Evolutionary conservation across 2,888 invertebrate species (phyloP).

Genomic region (Lamproptera curius): DNA sequence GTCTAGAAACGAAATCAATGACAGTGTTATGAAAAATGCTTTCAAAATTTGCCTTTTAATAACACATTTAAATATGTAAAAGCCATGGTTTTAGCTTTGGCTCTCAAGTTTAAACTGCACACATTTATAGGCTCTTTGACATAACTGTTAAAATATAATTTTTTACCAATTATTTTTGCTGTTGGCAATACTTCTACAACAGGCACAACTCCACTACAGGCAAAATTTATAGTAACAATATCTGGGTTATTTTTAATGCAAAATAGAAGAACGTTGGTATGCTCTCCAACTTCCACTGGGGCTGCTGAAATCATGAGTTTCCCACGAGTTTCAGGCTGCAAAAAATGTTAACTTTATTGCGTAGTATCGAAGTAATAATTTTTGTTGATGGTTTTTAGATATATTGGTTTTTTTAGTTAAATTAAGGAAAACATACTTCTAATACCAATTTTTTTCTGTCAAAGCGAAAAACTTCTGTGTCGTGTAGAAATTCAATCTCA

Average conservation of each 20-base stretch:
- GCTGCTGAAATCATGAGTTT: constrained; percentile 59
- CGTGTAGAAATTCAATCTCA: constrained; percentile 60
- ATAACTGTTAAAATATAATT: background rate
- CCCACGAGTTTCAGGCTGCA: constrained; percentile 59
- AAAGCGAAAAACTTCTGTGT: constrained; percentile 63
- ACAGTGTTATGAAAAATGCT: too few species aligned
- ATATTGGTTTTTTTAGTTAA: too few species aligned
- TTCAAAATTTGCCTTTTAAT: too few species aligned
- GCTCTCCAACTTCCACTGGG: constrained; percentile 52
- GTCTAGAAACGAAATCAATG: constrained; percentile 36
- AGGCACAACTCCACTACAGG: constrained; percentile 72
- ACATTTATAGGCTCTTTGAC: too few species aligned
- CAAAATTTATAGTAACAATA: constrained; percentile 68
- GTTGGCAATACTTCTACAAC: constrained; percentile 66
- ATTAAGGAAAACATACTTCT: constrained; percentile 39
- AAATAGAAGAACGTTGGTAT: constrained; percentile 49
- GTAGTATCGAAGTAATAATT: too few species aligned
- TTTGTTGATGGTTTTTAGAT: too few species aligned
- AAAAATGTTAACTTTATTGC: constrained; percentile 7
- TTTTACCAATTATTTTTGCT: constrained; percentile 56
- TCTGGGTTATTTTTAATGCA: constrained; percentile 79
- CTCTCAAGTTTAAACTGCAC: too few species aligned
- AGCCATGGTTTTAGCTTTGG: too few species aligned
- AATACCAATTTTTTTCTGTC: constrained; percentile 52
- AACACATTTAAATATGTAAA: too few species aligned